Evolutionary conservation across 2,113 vertebrate genomes (phyloP), one percentile per base, ranked within the genome.

Genomic region (Forbesichthys agassizii): DNA sequence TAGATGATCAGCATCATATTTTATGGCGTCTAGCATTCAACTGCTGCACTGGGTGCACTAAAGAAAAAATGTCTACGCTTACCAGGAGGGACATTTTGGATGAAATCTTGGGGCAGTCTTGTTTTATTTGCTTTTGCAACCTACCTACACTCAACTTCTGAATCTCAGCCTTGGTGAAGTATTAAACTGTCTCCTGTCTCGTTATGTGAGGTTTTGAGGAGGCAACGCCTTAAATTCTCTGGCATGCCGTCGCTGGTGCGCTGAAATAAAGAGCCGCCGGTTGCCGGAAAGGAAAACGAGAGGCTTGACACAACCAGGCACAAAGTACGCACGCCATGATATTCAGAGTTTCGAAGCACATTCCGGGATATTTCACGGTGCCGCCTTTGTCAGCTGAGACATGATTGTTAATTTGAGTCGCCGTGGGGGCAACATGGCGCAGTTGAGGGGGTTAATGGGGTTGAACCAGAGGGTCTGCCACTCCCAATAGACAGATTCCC

Each of bases 361-460:
- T 33, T 11, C 1, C 27, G 10, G 52, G n/a, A 9, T 9, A 33
- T 65, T 14, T 16, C 12, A 66, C n/a, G 52, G 36, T 9, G 18
- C 36, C 5, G 20, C 49, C 47, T 60, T 18, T 63, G 60, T 48
- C 61, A 57, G 60, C 20, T 47, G 53, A 47, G 6, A 36, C 51
- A 20, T 49, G 47, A 71, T 27, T 36, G 61, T 58, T 20, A 9
- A 59, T 64, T 58, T 64, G 27, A 27, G 56, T 52, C 27, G 13
- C 18, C 8, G 61, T 57, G 54, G 69, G 27, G 42, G 27, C 27
- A 57, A 36, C 27, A 14, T 51, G 6, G 33, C 20, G 46, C 13
- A 18, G 47, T 33, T 20, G 61, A 57, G 52, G 48, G 18, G 33
- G 27, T 64, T n/a, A 8, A 57, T n/a, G 56, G 69, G 27, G 46